Evolutionary conservation across 2,888 invertebrate species (phyloP).

Genomic region (Spodoptera exigua): DNA sequence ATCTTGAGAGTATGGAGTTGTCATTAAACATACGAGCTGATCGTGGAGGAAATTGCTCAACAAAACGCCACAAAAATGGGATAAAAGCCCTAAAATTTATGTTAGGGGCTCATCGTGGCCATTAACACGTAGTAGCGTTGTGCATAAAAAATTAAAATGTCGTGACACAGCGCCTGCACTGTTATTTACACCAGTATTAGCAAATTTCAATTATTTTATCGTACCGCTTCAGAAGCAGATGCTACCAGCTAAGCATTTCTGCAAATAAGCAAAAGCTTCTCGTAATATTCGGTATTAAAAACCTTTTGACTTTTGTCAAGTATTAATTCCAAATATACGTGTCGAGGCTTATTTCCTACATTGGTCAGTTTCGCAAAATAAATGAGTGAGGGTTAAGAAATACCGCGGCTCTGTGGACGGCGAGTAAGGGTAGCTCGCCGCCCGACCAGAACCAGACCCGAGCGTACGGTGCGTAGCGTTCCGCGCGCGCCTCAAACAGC

Average conservation of each 20-base stretch:
- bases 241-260: conserved; percentile 23
- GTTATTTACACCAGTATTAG: conserved; percentile 82
- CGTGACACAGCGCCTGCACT: conserved; percentile 75
- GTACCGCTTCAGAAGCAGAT: conserved; percentile 63
- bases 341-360: no score
- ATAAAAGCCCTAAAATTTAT: conserved; percentile 83
- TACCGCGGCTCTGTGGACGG: no score
- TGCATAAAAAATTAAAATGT: conserved; percentile 87
- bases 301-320: no score
- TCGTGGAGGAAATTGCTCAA: conserved; percentile 71
- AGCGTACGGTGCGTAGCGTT: no score
- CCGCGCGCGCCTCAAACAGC: no score
- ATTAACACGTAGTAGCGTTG: conserved; percentile 84
- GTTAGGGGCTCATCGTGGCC: conserved; percentile 79
- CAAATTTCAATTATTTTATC: conserved; percentile 81
- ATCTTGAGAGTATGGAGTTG: conserved; percentile 44
- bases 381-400: no score
- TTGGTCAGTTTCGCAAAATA: no score
- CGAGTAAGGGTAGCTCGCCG: no score
- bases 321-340: no score
- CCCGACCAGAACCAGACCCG: no score
- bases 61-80: conserved; percentile 79
- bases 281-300: neutral
- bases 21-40: conserved; percentile 63
- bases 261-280: conserved; percentile 9